These are phyloP conservation scores for Pelagia noctiluca DNA, from an alignment of 30 jellyfish, hydroid and myxozoan genomes.

Conservation along the genomic window DNA sequence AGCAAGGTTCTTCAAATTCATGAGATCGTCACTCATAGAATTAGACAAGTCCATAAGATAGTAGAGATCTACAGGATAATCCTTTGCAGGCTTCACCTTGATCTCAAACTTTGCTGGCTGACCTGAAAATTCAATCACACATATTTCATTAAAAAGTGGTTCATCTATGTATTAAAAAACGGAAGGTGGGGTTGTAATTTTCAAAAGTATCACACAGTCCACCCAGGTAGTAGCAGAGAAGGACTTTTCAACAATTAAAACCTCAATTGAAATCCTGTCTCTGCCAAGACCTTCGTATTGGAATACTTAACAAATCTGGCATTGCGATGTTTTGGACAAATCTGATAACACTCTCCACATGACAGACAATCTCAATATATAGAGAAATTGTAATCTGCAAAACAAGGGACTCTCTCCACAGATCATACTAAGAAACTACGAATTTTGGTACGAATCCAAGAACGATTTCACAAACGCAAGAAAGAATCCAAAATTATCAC, in stretches of 20 bases:
- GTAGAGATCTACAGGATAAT: slow-evolving; percentile 93
- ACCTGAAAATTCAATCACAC: slow-evolving; percentile 25
- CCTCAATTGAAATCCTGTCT: background rate
- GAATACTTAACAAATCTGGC: too few species aligned
- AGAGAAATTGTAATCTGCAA: too few species aligned
- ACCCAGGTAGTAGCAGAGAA: background rate
- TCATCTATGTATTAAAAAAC: too few species aligned
- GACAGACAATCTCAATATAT: too few species aligned
- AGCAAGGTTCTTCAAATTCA: slow-evolving; percentile 80
- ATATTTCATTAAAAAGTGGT: background rate
- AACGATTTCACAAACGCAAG: too few species aligned
- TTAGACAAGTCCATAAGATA: slow-evolving; percentile 97
- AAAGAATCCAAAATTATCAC: too few species aligned
- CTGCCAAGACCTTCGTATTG: too few species aligned
- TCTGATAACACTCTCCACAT: too few species aligned
- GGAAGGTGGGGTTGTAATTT: background rate
- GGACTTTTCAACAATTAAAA: background rate
- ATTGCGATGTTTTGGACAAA: too few species aligned
- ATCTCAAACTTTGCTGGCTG: slow-evolving; percentile 71
- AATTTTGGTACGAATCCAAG: too few species aligned
- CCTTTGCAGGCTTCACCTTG: slow-evolving; percentile 86
- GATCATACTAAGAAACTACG: too few species aligned
- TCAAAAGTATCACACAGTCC: background rate
- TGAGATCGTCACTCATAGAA: slow-evolving; percentile 94
- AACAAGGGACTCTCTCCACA: too few species aligned